Evolutionary conservation across 2,888 invertebrate genomes (phyloP).

Genomic region (Drosophila macrospina): DNA sequence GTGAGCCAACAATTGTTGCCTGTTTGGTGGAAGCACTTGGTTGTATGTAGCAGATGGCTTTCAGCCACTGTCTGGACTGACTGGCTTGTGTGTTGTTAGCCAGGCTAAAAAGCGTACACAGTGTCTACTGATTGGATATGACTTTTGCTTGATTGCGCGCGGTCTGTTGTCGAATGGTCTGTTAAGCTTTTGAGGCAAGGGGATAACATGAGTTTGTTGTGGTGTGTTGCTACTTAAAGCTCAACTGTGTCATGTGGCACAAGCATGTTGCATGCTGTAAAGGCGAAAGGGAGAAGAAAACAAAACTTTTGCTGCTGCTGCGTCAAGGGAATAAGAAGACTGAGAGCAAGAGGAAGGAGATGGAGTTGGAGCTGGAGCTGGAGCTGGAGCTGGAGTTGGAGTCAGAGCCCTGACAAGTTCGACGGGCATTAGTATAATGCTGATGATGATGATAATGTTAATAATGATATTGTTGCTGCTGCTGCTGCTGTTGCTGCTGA

Average conservation of each 20-base stretch:
- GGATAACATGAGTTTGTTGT: slow-evolving; percentile 29
- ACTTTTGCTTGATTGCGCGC: slow-evolving; percentile 57
- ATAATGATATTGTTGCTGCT: no score
- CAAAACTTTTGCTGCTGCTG: slow-evolving; percentile 36
- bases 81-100: slow-evolving; percentile 11
- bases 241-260: slow-evolving; percentile 39
- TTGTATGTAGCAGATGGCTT: slow-evolving; percentile 56
- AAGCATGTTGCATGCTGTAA: slow-evolving; percentile 38
- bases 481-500: slow-evolving; percentile 6
- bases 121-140: slow-evolving; percentile 68
- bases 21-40: slow-evolving; percentile 30
- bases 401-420: slow-evolving; percentile 15
- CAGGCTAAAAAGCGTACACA: slow-evolving; percentile 38
- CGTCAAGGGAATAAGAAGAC: slow-evolving; percentile 37
- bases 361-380: not conserved
- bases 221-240: slow-evolving; percentile 61
- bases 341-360: slow-evolving; percentile 6
- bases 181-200: slow-evolving; percentile 25
- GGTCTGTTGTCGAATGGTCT: slow-evolving; percentile 21
- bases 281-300: slow-evolving; percentile 15
- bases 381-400: not conserved
- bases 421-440: slow-evolving; percentile 33
- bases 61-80: not conserved
- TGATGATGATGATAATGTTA: slow-evolving; percentile 26
- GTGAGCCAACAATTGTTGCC: slow-evolving; percentile 47